Evolutionary conservation across 2,113 vertebrate genomes (phyloP), one percentile per base, ranked within the genome.

Genomic region (Myiagra hebetior): DNA sequence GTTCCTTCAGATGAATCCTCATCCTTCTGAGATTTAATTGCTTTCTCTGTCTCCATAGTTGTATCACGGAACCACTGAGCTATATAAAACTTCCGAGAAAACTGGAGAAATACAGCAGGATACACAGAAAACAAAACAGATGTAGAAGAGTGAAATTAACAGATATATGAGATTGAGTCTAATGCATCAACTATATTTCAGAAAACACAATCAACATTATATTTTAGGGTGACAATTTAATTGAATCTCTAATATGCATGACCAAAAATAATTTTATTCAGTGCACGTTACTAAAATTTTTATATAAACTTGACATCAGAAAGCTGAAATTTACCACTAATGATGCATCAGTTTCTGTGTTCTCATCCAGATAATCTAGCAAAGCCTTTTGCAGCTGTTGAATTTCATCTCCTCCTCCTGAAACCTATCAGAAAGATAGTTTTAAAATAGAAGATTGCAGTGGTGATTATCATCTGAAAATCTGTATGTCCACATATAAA

Each of bases 331-430:
- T 93, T 97, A 99, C 99, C 98, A 99, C 97, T 85, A 99, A 97
- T 41, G 99, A 99, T 69, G 99, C 98, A 83, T 99, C 99, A 2
- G 97, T 99, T 95, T 99, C 99, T 26, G 98, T 98, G 60, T 99
- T 99, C 79, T 99, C 98, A 95, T 99, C 98, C 95, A 99, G 96
- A 96, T 99, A 99, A 98, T 99, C 98, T 95, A 99, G 98, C 35
- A 99, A 98, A 79, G 99, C 99, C 87, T 99, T 99, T 96, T 99
- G 99, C 46, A 99, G 98, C 77, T 99, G 98, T 91, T 99, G 99
- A 47, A 99, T 99, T 97, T 99, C 99, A 98, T 99, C 99, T 49
- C 91, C 98, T 81, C 98, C 98, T 96, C 97, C 98, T 55, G 98
- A 97, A 92, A 97, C 97, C 98, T 98, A 87, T 17, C 53, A 28